Evolutionary conservation across 2,113 vertebrate genomes (phyloP).

Genomic region (Macquaria australasica): DNA sequence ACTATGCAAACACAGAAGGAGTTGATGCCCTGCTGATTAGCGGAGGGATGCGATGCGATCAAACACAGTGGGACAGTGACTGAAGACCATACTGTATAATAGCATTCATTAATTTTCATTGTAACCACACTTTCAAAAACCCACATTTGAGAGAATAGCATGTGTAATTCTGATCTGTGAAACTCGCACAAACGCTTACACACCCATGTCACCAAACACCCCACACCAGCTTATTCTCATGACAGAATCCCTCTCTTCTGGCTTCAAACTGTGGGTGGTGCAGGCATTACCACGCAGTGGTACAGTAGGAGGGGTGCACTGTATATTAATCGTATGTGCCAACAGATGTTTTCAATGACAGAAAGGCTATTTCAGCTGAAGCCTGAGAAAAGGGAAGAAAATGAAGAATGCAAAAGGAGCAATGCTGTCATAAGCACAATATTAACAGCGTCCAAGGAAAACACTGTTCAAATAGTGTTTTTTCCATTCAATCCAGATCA

Average conservation of each 20-base stretch:
- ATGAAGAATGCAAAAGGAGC: constrained; percentile 37
- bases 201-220: constrained; percentile 61
- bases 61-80: constrained; percentile 31
- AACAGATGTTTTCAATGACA: constrained; percentile 75
- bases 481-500: constrained; percentile 29
- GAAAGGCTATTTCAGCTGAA: constrained; percentile 53
- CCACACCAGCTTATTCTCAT: constrained; percentile 50
- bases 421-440: constrained; percentile 38
- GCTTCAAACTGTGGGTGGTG: constrained; percentile 70
- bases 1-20: constrained; percentile 57
- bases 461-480: constrained; percentile 38
- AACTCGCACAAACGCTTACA: constrained; percentile 33
- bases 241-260: constrained; percentile 52
- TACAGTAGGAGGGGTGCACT: constrained; percentile 71
- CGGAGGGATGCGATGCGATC: constrained; percentile 16
- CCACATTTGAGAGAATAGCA: constrained; percentile 46
- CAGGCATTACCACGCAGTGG: constrained; percentile 68
- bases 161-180: constrained; percentile 40
- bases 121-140: constrained; percentile 6
- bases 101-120: constrained; percentile 45
- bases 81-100: constrained; percentile 20
- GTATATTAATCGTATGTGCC: constrained; percentile 40
- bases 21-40: constrained; percentile 9
- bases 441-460: constrained; percentile 43
- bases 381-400: constrained; percentile 41